Evolutionary conservation across 2,113 vertebrate genomes (phyloP).

Genomic region (Saguinus midas): DNA sequence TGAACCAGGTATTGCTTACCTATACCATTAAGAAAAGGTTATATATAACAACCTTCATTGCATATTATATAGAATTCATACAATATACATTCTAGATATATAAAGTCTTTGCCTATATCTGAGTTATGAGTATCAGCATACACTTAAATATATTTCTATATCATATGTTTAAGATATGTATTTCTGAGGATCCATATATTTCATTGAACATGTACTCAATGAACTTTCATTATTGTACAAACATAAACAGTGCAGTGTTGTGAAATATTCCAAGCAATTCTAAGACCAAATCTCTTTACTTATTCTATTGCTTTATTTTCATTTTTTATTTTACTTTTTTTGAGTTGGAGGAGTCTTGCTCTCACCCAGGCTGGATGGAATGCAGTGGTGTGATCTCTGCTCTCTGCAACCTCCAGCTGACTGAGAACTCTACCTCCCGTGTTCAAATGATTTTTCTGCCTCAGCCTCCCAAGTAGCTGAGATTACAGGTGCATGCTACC

Average conservation of each 20-base stretch:
- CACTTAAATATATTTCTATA: not conserved
- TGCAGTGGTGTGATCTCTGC: no score
- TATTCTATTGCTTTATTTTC: not conserved
- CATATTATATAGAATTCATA: not conserved
- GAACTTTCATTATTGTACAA: not conserved
- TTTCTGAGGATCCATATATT: not conserved
- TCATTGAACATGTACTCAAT: not conserved
- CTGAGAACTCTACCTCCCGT: no score
- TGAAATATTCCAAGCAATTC: not conserved
- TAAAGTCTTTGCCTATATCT: not conserved
- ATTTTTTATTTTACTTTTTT: no score
- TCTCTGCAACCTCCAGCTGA: no score
- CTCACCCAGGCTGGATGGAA: no score
- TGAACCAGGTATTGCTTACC: not conserved
- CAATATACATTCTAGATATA: not conserved
- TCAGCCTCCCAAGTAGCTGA: no score
- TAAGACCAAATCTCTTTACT: not conserved
- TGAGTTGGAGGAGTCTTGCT: no score
- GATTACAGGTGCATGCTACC: no score
- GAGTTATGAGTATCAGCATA: not conserved
- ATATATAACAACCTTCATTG: not conserved
- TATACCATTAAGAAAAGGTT: not conserved
- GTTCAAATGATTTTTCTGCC: no score
- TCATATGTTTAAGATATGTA: not conserved
- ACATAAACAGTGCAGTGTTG: not conserved